A percentile compares a stretch with the other conserved stretches of the same genome.
phyloP scores from a whole-genome alignment of 2,888 invertebrate species.

The Agrilus cyanescens region DNA sequence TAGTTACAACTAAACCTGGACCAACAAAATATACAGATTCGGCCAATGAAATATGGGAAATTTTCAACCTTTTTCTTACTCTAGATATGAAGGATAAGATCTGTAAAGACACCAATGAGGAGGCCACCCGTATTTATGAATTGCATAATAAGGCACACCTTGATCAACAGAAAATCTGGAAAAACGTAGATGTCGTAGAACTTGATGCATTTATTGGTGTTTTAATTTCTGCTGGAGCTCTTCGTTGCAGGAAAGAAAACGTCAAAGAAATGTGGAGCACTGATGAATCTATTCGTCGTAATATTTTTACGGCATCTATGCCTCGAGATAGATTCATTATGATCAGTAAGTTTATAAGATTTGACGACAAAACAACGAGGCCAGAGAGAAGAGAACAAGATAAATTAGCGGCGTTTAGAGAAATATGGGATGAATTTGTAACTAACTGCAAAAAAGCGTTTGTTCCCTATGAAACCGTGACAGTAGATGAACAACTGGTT shows the following conservation, averaged over 20 bases:
- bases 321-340: slow-evolving; percentile 3
- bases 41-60: slow-evolving; percentile 2
- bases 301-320: slow-evolving; percentile 5
- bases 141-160: neutral
- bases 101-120: slow-evolving; percentile 3
- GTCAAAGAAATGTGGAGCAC: slow-evolving; percentile 5
- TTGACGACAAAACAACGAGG: slow-evolving; percentile 5
- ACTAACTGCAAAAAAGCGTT: neutral
- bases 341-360: slow-evolving; percentile 2
- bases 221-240: neutral
- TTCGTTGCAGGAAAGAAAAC: slow-evolving; percentile 4
- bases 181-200: neutral
- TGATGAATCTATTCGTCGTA: slow-evolving; percentile 1
- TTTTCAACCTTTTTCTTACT: slow-evolving; percentile 3
- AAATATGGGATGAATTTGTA: neutral
- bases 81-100: slow-evolving; percentile 4
- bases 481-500: slow-evolving; percentile 6
- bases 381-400: slow-evolving; percentile 1
- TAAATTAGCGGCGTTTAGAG: slow-evolving; percentile 2
- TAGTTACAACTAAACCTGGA: neutral
- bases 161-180: neutral
- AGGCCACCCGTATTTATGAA: neutral
- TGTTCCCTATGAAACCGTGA: slow-evolving; percentile 1
- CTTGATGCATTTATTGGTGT: slow-evolving; percentile 2
- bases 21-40: too few species aligned